Conservation (phyloP, 2,113 vertebrate species). For the Tetraodon nigroviridis region DNA sequence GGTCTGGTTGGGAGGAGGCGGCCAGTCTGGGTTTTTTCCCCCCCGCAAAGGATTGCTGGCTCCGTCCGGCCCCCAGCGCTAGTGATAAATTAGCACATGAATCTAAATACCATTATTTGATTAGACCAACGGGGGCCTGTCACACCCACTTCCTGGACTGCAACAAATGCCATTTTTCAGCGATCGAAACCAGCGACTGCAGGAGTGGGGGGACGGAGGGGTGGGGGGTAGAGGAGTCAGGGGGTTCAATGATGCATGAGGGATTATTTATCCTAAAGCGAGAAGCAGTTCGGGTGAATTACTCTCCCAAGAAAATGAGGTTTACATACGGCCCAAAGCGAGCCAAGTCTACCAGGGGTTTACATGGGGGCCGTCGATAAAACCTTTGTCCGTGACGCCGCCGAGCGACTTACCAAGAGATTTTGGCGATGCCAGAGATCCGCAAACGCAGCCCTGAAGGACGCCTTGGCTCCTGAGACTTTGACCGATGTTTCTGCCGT, state of each 20-base stretch:
- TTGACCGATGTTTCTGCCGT: constrained; percentile 57
- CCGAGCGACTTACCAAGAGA: not conserved
- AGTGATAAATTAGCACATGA: constrained; percentile 70
- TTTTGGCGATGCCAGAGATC: not conserved
- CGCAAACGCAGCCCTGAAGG: constrained; percentile 8
- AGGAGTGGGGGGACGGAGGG: not conserved
- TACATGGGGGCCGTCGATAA: constrained; percentile 15
- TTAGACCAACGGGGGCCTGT: constrained; percentile 57
- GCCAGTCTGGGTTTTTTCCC: constrained; percentile 35
- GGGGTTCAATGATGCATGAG: constrained; percentile 54
- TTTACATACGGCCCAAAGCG: constrained; percentile 55
- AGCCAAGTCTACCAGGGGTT: constrained; percentile 42
- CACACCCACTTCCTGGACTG: constrained; percentile 48
- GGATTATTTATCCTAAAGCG: constrained; percentile 62
- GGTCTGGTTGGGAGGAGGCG: constrained; percentile 32
- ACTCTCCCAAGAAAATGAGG: constrained; percentile 61
- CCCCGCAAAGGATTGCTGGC: constrained; percentile 23
- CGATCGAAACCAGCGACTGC: constrained; percentile 4
- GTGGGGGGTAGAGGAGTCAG: too few relatives aligned
- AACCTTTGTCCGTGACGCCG: constrained; percentile 1
- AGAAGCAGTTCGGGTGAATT: constrained; percentile 60
- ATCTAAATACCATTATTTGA: constrained; percentile 67
- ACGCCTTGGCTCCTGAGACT: constrained; percentile 58
- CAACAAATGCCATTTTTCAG: constrained; percentile 37
- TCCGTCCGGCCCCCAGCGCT: constrained; percentile 53